phyloP scores from a whole-genome alignment of 2,113 vertebrate species.

The Sciurus niger region DNA sequence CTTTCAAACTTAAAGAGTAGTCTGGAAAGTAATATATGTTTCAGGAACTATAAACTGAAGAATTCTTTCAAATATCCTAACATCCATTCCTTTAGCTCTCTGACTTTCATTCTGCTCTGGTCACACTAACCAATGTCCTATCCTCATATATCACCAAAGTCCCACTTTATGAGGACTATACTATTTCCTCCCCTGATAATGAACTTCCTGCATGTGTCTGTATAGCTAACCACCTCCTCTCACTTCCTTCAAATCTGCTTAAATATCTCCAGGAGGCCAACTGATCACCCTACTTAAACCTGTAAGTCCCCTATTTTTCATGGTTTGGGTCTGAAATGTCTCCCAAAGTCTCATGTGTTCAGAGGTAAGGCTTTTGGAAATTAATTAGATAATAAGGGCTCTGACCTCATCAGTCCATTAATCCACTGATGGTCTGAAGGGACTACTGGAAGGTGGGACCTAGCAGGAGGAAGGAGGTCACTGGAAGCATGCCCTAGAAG shows the following conservation, averaged over 20 bases:
- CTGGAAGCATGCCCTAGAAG: too few relatives aligned
- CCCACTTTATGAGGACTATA: neutral
- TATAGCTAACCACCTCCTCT: neutral
- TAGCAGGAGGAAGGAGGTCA: too few relatives aligned
- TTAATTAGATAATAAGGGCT: too few relatives aligned
- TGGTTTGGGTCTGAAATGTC: too few relatives aligned
- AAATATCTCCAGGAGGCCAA: neutral
- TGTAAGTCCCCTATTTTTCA: neutral
- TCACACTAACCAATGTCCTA: neutral
- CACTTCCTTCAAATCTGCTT: neutral
- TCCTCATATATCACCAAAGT: neutral
- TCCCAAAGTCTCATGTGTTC: too few relatives aligned
- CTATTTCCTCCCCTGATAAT: neutral
- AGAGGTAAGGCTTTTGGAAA: too few relatives aligned
- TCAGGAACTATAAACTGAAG: neutral
- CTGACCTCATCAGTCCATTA: too few relatives aligned
- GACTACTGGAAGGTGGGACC: too few relatives aligned
- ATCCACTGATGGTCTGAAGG: too few relatives aligned
- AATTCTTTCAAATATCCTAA: neutral
- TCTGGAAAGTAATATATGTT: neutral
- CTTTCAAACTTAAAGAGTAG: neutral
- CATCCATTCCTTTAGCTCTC: neutral
- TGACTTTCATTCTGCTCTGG: neutral
- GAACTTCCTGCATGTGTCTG: neutral
- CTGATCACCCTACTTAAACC: neutral